Base-by-base conservation (phyloP, 2,113 vertebrate genomes). In the Platysternon megacephalum region DNA sequence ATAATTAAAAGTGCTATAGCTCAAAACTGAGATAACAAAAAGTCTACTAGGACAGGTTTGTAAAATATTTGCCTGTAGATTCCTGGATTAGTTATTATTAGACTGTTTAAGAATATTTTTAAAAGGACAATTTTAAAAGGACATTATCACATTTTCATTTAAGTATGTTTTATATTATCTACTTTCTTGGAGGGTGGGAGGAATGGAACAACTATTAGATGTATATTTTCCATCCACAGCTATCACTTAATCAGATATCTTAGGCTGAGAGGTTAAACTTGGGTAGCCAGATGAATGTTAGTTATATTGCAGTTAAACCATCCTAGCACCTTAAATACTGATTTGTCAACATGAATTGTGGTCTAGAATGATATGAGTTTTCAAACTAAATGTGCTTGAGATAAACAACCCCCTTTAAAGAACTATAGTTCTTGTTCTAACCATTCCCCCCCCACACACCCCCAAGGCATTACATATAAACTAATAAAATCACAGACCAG, bases 401-500 rank as follows among this genome's bases (percentile, higher is more conserved):
- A 98, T 97, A 96, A 98, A 98, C 97, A 95, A n/a, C 92, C 87
- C 96, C 96, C 90, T 97, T 97, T 97, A 97, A 98, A 98, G 97
- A 98, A 98, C 96, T 87, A 72, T 76, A 78, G 35, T 89, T 96
- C 97, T 96, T 91, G 85, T 97, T 95, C 89, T 93, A 96, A 94
- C 97, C 28, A 85, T 97, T 97, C 65, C 80, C 85, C 76, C 87
- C 89, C 91, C 86, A 85, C 96, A 97, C 46, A 95, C 97, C 98
- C 99, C 56, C 52, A 79, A 98, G 98, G 98, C 97, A 96, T 97
- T 97, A 98, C 98, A 98, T 98, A 95, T 98, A 98, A 95, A 94
- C 97, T 97, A 99, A 99, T 99, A 99, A 98, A 97, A 99, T 99
- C 98, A 96, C 97, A 89, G 95, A 93, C 98, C 99, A 99, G 99